Evolutionary conservation across 2,113 vertebrate species (phyloP).

Genomic region (Aegithalos caudatus): DNA sequence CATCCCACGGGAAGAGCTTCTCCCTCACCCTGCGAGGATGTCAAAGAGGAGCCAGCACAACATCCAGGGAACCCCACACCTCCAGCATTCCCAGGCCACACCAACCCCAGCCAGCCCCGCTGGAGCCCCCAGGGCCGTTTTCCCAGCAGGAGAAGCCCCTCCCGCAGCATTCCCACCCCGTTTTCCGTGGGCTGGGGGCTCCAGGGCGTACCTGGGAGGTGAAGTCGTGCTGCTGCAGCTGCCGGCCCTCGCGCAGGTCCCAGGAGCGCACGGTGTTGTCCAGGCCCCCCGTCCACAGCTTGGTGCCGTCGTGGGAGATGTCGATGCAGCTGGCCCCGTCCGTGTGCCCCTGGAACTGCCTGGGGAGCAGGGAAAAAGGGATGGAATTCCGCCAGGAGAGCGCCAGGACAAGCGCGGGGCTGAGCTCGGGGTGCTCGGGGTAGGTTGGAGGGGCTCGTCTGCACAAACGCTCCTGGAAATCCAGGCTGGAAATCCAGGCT

Average conservation of each 20-base stretch:
- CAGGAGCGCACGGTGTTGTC: conserved; percentile 97
- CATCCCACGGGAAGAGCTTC: fast-evolving
- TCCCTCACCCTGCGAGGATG: fast-evolving
- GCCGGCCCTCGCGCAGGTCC: conserved; percentile 92
- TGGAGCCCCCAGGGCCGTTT: fast-evolving
- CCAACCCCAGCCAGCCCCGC: too few relatives aligned
- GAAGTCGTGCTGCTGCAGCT: conserved; percentile 97
- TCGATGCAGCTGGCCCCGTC: conserved; percentile 97
- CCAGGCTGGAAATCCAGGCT: too few relatives aligned
- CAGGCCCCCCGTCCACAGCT: conserved; percentile 93
- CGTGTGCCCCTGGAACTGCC: conserved; percentile 97
- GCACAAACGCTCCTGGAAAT: fast-evolving
- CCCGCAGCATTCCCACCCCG: not conserved
- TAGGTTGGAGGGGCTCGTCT: fast-evolving
- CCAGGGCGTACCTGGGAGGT: conserved; percentile 85
- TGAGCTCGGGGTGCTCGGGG: fast-evolving
- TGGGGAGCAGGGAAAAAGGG: not conserved
- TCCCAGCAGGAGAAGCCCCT: not conserved
- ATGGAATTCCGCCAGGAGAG: fast-evolving
- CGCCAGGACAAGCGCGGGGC: fast-evolving
- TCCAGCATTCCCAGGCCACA: fast-evolving
- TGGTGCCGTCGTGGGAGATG: conserved; percentile 94
- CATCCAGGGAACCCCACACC: not conserved
- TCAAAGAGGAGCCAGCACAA: not conserved
- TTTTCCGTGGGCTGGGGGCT: too few relatives aligned